phyloP scores from a whole-genome alignment of 2,888 invertebrate species.

The Dichetophora obliterata region DNA sequence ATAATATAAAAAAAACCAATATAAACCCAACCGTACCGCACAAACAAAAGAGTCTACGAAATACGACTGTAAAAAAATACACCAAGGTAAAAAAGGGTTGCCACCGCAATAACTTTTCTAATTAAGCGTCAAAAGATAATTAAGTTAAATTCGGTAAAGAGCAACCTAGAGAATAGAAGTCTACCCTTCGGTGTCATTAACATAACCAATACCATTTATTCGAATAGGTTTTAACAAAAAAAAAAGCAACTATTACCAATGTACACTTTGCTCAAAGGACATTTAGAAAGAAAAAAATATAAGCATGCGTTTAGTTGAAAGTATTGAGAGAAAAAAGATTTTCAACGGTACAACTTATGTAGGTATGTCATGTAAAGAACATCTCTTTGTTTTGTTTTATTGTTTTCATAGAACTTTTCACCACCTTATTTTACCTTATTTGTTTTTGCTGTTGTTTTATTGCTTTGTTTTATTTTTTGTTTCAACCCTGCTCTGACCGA shows the following conservation, averaged over 20 bases:
- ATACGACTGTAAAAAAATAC: not conserved
- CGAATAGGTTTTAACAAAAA: not conserved
- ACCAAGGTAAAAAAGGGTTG: not conserved
- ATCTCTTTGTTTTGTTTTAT: not conserved
- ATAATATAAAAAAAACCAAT: too few species aligned
- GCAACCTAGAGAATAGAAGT: not conserved
- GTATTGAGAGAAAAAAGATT: slow-evolving; percentile 2
- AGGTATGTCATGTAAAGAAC: slow-evolving; percentile 3
- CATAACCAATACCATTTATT: not conserved
- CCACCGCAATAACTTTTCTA: slow-evolving; percentile 29
- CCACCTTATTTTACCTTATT: not conserved
- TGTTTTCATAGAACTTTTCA: not conserved
- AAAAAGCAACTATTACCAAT: not conserved
- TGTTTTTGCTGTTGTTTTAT: not conserved
- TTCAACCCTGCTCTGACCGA: not conserved
- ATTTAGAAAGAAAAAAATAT: not conserved
- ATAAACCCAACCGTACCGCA: not conserved
- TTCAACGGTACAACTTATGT: not conserved
- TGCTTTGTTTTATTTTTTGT: not conserved
- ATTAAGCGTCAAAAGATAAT: slow-evolving; percentile 31
- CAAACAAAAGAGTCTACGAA: not conserved
- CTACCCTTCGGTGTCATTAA: not conserved
- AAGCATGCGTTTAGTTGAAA: not conserved
- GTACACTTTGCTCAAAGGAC: not conserved
- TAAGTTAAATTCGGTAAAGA: slow-evolving; percentile 16